Evolutionary conservation across 1,140 invertebrate genomes (phyloP), one percentile per base, ranked within the genome.

Genomic region (Samia ricini): DNA sequence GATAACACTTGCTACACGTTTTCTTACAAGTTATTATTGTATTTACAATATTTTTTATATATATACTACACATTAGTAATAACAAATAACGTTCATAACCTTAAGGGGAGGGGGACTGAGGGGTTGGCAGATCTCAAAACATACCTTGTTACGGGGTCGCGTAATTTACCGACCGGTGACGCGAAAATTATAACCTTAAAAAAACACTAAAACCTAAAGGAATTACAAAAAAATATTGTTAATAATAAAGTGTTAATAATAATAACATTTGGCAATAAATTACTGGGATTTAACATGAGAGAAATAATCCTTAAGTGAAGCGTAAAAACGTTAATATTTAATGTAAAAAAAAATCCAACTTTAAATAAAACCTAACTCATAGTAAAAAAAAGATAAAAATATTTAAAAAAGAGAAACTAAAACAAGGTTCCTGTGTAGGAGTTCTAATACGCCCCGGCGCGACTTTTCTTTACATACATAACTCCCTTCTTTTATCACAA

Each of bases 41-140:
- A 90, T 91, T 85, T 91, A 90, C 88, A 91, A 89, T 90, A 90
- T 79, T 83, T 85, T 81, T n/a, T n/a, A n/a, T n/a, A n/a, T n/a
- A 86, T 89, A 90, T 85, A 81, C 86, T 91, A 88, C 83, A 89
- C 83, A 89, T 90, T 89, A 90, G 88, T 91, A n/a, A n/a, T n/a
- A 91, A 91, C 90, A 91, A 89, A 85, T 88, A 90, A 89, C 85
- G 87, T 90, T 85, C 76, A 88, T 88, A 85, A 85, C 85, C 80
- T 88, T 84, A 89, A 76, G 86, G 77, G 77, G 82, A 12, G 33
- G 6, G 1, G 26, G 10, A 10, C 6, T 8, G 26, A 29, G 26
- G 10, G 33, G 33, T n/a, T n/a, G 77, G 85, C 84, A 88, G 85
- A 88, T 88, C 84, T 90, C 89, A 85, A 64, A 82, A 73, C 60